Evolutionary conservation across 2,113 vertebrate genomes (phyloP), one percentile per base, ranked within the genome.

Genomic region (Uropsilus gracilis): DNA sequence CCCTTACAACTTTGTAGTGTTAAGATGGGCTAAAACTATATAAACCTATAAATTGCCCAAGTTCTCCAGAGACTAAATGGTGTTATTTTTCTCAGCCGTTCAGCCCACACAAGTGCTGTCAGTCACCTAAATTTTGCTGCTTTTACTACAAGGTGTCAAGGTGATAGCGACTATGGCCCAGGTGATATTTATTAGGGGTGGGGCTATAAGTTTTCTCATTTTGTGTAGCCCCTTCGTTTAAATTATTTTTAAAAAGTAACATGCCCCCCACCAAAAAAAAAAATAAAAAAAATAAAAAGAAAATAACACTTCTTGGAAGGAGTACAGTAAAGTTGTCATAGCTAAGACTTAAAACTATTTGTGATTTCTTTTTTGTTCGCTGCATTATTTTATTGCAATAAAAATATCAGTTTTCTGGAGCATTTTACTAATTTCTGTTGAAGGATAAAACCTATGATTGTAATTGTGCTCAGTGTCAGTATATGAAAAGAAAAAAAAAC

Each of bases 21-120:
- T 37, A 66, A 76, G 32, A 59, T 42, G 16, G 61, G 24, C n/a
- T 71, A 71, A 92, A 87, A 53, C 81, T 68, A 87, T 94, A 30
- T 84, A 39, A 66, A 68, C 46, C 59, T 94, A 16, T 72, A 88
- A 84, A 94, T 86, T 92, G 57, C 64, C 50, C 57, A 37, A n/a
- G 37, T 64, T 75, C 46, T 28, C 72, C 37, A 46, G 59, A 85
- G 53, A 88, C 30, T 76, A 34, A 93, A 3, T 71, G 14, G 2
- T 90, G 26, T 32, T 84, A 69, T 53, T 89, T 61, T 46, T 88
- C 81, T 68, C 14, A 9, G 34, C 44, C 84, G 30, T 26, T 76
- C 24, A 44, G 64, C 34, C 11, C 1, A 0, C n/a, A 10, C 17
- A 30, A 80, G n/a, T 39, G 26, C 44, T 0, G 1, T 63, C n/a